Percentiles rank a stretch among this genome's conserved stretches.
These are phyloP conservation scores for Temnothorax nylanderi DNA, from an alignment of 1,140 invertebrate species.

Conservation along the genomic window DNA sequence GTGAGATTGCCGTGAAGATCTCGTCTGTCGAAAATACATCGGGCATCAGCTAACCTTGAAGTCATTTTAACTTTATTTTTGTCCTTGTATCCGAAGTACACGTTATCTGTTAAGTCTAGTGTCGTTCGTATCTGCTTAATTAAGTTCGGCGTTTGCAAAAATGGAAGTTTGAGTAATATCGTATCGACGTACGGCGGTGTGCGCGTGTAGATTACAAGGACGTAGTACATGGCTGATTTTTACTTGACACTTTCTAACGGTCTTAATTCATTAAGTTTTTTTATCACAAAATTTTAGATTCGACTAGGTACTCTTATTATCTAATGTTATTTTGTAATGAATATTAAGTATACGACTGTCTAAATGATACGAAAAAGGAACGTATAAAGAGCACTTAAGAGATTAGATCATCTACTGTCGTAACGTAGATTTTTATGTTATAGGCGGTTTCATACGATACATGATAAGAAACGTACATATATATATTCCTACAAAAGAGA, in stretches of 20 bases:
- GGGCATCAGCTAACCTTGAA: conserved; percentile 73
- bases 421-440: neutral
- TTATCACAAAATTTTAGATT: conserved; percentile 17
- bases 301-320: neutral
- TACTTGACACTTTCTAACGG: neutral
- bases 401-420: neutral
- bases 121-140: conserved; percentile 9
- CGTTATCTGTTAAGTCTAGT: conserved; percentile 50
- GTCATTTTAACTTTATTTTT: conserved; percentile 63
- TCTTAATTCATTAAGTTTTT: neutral
- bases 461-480: neutral
- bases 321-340: neutral
- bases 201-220: neutral
- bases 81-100: conserved; percentile 65
- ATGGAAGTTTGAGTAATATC: neutral
- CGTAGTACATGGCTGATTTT: neutral
- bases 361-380: neutral
- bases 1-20: conserved; percentile 83
- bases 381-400: neutral
- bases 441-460: neutral
- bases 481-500: neutral
- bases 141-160: neutral
- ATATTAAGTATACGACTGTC: neutral
- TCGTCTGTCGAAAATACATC: conserved; percentile 22
- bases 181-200: neutral